Percentiles rank a stretch among this genome's conserved stretches.
Evolutionary conservation across 2,113 vertebrate genomes (phyloP).

Genomic region (Ptyas mucosa): DNA sequence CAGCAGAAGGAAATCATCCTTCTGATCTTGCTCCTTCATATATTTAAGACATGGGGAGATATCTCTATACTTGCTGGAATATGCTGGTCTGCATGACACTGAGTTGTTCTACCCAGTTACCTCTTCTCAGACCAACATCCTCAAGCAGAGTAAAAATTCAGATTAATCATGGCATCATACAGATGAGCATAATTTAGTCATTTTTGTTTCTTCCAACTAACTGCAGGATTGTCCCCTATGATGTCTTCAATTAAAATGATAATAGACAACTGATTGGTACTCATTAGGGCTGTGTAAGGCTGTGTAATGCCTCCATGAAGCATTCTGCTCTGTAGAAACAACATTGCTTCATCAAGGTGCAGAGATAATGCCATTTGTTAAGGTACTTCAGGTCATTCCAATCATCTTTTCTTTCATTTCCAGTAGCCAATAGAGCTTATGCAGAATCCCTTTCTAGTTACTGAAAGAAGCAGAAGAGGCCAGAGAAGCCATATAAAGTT

Average conservation of each 20-base stretch:
- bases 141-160: conserved; percentile 46
- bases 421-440: background rate
- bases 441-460: background rate
- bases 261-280: conserved; percentile 52
- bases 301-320: background rate
- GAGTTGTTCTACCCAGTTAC: background rate
- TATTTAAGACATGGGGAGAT: fast-evolving
- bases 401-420: background rate
- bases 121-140: conserved; percentile 29
- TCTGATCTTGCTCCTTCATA: background rate
- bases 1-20: background rate
- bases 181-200: conserved; percentile 52
- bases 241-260: conserved; percentile 56
- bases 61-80: background rate
- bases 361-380: background rate
- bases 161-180: conserved; percentile 34
- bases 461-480: background rate
- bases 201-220: conserved; percentile 36
- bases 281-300: background rate
- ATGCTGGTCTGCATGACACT: background rate
- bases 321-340: background rate
- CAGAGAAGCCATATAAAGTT: background rate
- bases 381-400: background rate
- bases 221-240: conserved; percentile 41
- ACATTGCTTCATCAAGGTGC: background rate